phyloP scores from a whole-genome alignment of 2,113 vertebrate species.

The Chloropsis hardwickii region DNA sequence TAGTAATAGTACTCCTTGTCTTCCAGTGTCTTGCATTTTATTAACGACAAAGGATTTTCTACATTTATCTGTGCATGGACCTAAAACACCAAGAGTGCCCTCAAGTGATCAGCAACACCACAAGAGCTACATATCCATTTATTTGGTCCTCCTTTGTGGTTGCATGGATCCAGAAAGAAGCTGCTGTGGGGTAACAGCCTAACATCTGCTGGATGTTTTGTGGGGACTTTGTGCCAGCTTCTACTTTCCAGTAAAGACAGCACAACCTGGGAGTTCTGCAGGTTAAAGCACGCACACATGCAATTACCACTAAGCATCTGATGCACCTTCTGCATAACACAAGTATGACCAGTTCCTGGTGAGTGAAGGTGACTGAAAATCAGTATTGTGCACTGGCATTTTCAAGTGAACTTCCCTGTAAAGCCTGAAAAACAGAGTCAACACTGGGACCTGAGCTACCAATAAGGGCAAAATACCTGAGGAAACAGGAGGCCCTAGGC shows the following conservation, averaged over 20 bases:
- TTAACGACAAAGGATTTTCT: neutral
- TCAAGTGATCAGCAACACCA: slow-evolving; percentile 31
- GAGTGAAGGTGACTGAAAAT: neutral
- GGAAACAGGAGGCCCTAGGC: neutral
- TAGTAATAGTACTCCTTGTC: neutral
- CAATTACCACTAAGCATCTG: neutral
- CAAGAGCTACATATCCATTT: neutral
- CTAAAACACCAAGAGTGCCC: slow-evolving; percentile 39
- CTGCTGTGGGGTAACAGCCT: neutral
- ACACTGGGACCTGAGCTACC: neutral
- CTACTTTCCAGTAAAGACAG: neutral
- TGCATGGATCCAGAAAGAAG: neutral
- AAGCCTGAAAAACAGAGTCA: neutral
- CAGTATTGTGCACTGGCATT: neutral
- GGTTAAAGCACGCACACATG: neutral
- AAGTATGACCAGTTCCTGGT: neutral
- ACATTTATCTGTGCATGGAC: neutral
- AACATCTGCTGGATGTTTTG: neutral
- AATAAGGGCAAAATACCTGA: neutral
- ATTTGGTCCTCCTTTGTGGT: neutral
- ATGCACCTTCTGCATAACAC: neutral
- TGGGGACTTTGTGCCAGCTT: neutral
- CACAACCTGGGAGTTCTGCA: neutral
- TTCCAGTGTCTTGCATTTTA: neutral
- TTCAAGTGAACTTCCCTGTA: neutral